Evolutionary conservation across 1,140 invertebrate genomes (phyloP).

Genomic region (Saccostrea cuccullata): DNA sequence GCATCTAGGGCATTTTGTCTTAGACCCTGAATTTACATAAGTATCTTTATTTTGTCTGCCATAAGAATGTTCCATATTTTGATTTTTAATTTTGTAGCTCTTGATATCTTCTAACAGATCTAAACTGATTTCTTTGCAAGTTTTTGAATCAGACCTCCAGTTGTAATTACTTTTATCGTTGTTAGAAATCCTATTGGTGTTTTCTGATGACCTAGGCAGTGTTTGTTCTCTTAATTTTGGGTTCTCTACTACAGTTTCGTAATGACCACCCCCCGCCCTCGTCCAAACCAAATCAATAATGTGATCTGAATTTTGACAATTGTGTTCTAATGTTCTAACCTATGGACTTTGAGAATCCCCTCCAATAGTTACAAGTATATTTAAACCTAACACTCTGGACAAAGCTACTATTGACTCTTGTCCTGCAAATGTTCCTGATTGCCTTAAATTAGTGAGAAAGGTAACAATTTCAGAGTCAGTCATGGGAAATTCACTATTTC

Average conservation of each 20-base stretch:
- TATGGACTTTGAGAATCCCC: slow-evolving; percentile 11
- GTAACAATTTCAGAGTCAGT: not conserved
- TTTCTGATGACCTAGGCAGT: not conserved
- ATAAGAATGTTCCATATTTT: slow-evolving; percentile 15
- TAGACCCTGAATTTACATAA: not conserved
- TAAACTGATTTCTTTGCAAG: slow-evolving; percentile 26
- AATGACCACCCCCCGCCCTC: slow-evolving; percentile 3
- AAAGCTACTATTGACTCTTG: slow-evolving; percentile 11
- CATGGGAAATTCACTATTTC: not conserved
- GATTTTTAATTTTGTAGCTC: not conserved
- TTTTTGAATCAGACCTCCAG: not conserved
- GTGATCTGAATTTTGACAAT: not conserved
- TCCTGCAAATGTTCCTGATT: too few relatives aligned
- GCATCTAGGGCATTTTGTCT: slow-evolving; percentile 12
- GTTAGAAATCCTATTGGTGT: not conserved
- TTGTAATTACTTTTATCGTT: not conserved
- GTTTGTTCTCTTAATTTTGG: not conserved
- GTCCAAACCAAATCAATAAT: slow-evolving; percentile 14
- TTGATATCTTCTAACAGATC: not conserved
- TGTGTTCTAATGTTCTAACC: slow-evolving; percentile 13
- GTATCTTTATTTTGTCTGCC: not conserved
- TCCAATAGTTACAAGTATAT: slow-evolving; percentile 29
- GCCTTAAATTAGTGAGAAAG: not conserved
- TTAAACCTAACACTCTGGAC: slow-evolving; percentile 1
- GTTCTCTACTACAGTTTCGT: slow-evolving; percentile 17